A percentile compares a stretch with the other conserved stretches of the same genome.
Conservation (phyloP, 2,888 invertebrate genomes). For the Troilus luridus region DNA sequence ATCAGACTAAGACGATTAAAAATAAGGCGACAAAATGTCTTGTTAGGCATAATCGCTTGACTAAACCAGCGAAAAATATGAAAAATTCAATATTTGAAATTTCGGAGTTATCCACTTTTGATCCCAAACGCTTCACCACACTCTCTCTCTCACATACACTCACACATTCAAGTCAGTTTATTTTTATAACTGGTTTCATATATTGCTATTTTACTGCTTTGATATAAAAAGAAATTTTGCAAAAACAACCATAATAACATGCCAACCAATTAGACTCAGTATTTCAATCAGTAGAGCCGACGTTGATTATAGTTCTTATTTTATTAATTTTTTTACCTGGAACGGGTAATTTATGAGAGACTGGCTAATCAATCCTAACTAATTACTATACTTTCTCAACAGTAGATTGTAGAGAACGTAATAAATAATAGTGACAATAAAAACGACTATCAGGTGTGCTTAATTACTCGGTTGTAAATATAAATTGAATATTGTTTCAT, state of each 20-base stretch:
- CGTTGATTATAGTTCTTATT: neutral
- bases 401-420: neutral
- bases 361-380: neutral
- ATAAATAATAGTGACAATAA: neutral
- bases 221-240: neutral
- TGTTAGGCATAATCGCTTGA: too few species aligned
- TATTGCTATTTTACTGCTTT: neutral
- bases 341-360: neutral
- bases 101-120: too few species aligned
- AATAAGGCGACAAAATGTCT: too few species aligned
- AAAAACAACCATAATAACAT: neutral
- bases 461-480: neutral
- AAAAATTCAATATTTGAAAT: too few species aligned
- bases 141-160: too few species aligned
- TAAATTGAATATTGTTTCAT: neutral
- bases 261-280: neutral
- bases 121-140: too few species aligned
- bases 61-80: too few species aligned
- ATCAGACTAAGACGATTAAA: too few species aligned
- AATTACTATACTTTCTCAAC: neutral
- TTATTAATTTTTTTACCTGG: neutral
- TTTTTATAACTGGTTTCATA: too few species aligned
- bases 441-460: neutral
- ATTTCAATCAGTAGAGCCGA: neutral
- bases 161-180: too few species aligned